These are phyloP conservation scores for Coptotermes formosanus DNA, from an alignment of 1,140 invertebrate species.

Conservation along the genomic window DNA sequence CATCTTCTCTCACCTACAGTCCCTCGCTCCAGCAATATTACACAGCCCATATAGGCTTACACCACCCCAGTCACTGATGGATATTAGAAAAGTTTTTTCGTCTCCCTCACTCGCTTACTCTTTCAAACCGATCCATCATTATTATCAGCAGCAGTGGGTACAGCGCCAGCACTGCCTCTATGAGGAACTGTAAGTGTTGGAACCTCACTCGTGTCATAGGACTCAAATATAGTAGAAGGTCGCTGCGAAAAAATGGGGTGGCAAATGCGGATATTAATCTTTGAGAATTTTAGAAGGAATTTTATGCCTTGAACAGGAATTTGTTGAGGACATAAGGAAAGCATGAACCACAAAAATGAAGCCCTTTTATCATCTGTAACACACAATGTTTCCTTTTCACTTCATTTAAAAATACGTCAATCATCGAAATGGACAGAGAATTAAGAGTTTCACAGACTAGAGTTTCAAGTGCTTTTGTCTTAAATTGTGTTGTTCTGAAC, in stretches of 20 bases:
- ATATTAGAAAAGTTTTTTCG: constrained; percentile 18
- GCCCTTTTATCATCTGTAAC: no score
- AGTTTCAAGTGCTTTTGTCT: no score
- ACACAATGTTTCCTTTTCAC: no score
- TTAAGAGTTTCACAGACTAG: no score
- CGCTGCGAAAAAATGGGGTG: not conserved
- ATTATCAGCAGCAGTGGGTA: constrained; percentile 30
- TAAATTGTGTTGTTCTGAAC: no score
- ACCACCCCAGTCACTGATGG: constrained; percentile 4
- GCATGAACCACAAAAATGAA: no score
- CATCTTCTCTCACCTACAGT: constrained; percentile 2
- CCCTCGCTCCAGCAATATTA: not conserved
- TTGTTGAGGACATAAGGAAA: no score
- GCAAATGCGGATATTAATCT: not conserved
- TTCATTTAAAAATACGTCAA: no score
- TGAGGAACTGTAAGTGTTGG: constrained; percentile 10
- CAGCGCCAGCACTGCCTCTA: not conserved
- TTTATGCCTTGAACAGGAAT: no score
- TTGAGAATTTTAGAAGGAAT: no score
- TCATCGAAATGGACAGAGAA: no score
- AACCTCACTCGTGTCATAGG: constrained; percentile 4
- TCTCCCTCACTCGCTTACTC: not conserved
- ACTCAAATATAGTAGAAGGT: not conserved
- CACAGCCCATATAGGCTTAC: not conserved
- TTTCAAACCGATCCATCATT: constrained; percentile 33